Evolutionary conservation across 2,888 invertebrate species (phyloP).

Genomic region (Temnothorax rugatulus): DNA sequence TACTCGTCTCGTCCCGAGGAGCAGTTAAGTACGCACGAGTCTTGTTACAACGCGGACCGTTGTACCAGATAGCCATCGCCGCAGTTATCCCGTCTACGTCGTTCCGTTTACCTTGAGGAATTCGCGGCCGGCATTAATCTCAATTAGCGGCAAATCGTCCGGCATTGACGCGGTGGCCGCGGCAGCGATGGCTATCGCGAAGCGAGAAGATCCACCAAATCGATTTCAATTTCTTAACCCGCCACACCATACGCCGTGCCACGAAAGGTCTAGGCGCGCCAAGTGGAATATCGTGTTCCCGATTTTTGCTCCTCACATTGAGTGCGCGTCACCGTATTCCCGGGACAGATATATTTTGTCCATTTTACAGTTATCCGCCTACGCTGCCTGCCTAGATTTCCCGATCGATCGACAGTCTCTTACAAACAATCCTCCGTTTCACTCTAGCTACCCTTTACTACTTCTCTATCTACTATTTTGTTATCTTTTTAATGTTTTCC

Average conservation of each 20-base stretch:
- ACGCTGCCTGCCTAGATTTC: neutral
- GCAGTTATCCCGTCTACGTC: conserved; percentile 78
- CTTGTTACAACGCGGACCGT: conserved; percentile 59
- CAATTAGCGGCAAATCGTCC: conserved; percentile 74
- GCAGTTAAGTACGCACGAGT: conserved; percentile 58
- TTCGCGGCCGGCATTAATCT: conserved; percentile 76
- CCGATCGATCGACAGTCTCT: neutral
- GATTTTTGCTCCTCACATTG: conserved; percentile 47
- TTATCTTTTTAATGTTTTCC: neutral
- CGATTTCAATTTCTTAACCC: conserved; percentile 71
- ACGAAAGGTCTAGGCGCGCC: conserved; percentile 3
- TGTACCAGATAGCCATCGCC: conserved; percentile 75
- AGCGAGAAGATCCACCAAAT: conserved; percentile 58
- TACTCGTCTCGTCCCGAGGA: conserved; percentile 59
- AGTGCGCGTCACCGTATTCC: conserved; percentile 21
- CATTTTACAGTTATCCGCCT: conserved; percentile 34
- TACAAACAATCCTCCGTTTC: neutral
- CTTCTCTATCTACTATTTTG: neutral
- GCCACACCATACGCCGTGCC: neutral
- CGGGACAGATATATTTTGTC: conserved; percentile 36
- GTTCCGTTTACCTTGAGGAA: conserved; percentile 70
- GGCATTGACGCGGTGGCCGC: conserved; percentile 49
- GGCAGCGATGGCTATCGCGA: conserved; percentile 48
- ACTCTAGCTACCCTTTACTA: too few species aligned
- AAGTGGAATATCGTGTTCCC: conserved; percentile 72